Evolutionary conservation across 2,797 vertebrate species (phyloP).

Genomic region (Lepus townsendii): DNA sequence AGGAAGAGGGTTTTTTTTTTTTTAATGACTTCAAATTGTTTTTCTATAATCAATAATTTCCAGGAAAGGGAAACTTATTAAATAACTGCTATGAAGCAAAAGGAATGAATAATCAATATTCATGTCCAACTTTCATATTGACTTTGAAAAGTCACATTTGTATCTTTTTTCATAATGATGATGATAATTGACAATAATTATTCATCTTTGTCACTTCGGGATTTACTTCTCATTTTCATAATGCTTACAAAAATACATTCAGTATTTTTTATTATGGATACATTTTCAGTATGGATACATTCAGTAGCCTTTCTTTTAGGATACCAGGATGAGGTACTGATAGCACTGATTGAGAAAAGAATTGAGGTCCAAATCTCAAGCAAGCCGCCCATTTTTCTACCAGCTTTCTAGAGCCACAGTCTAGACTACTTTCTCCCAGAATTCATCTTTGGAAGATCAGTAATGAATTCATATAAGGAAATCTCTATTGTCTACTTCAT

Average conservation of each 20-base stretch:
- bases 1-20: neutral
- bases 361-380: neutral
- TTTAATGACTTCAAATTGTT: neutral
- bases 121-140: neutral
- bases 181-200: neutral
- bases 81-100: neutral
- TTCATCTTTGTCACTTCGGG: neutral
- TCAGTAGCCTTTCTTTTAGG: neutral
- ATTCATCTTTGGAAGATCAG: neutral
- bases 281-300: neutral
- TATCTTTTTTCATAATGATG: neutral
- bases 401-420: neutral
- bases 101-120: neutral
- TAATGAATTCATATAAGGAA: neutral
- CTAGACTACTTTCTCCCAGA: neutral
- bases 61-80: neutral
- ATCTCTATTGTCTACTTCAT: neutral
- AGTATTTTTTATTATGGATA: no score
- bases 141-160: slow-evolving; percentile 10
- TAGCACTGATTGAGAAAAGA: neutral
- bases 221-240: slow-evolving; percentile 40
- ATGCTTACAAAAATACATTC: neutral
- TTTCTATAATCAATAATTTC: slow-evolving; percentile 8
- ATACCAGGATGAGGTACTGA: neutral
- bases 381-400: neutral